These are phyloP conservation scores for Papilio polytes DNA, from an alignment of 1,140 invertebrate genomes.

Conservation along the genomic window DNA sequence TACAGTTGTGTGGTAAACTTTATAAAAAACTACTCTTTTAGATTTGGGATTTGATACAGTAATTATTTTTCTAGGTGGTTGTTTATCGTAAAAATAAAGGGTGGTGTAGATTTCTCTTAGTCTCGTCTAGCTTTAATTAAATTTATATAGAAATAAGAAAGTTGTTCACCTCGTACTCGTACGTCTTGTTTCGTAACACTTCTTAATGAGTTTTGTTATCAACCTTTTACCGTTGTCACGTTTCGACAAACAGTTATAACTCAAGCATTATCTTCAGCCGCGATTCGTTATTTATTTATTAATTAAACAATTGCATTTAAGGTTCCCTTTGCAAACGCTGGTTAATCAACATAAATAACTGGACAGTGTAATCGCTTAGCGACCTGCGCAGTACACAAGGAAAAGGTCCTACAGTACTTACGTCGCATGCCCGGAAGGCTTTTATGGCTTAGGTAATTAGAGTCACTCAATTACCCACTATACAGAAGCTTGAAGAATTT, in stretches of 20 bases:
- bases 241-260: constrained; percentile 33
- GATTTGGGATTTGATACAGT: too few species aligned
- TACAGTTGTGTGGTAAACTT: not conserved
- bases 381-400: constrained; percentile 59
- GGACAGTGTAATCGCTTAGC: constrained; percentile 52
- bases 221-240: constrained; percentile 35
- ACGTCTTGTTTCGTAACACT: constrained; percentile 21
- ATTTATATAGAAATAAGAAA: constrained; percentile 6
- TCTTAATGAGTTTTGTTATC: constrained; percentile 38
- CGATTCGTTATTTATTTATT: constrained; percentile 40
- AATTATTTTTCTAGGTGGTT: too few species aligned
- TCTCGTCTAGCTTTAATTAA: not conserved
- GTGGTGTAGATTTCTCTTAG: too few species aligned
- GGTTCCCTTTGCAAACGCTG: constrained; percentile 39
- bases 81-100: too few species aligned
- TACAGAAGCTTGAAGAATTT: constrained; percentile 67
- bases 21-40: not conserved
- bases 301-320: constrained; percentile 41
- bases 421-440: constrained; percentile 67
- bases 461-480: constrained; percentile 81
- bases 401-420: constrained; percentile 67
- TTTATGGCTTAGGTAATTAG: constrained; percentile 80
- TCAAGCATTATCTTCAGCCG: constrained; percentile 38
- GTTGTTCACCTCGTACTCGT: not conserved
- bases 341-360: constrained; percentile 56